Evolutionary conservation across 2,888 invertebrate species (phyloP).

Genomic region (Tetrapedia diversipes): DNA sequence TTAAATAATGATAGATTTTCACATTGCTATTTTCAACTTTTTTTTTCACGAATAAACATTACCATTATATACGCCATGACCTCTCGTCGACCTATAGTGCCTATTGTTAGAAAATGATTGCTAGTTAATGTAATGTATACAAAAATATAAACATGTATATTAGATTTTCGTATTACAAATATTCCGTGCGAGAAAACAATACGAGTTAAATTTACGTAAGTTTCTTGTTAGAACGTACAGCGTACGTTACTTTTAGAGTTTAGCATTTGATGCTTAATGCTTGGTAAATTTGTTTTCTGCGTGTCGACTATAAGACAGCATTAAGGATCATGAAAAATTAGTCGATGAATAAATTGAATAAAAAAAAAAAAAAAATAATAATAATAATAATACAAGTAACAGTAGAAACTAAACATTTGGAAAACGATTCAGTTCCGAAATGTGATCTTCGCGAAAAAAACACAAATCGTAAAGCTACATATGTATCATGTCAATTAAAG

Average conservation of each 20-base stretch:
- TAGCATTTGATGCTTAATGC: slow-evolving; percentile 58
- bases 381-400: not conserved
- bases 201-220: slow-evolving; percentile 41
- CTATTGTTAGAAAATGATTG: slow-evolving; percentile 66
- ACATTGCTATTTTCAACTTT: slow-evolving; percentile 30
- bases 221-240: slow-evolving; percentile 55
- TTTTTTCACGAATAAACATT: slow-evolving; percentile 42
- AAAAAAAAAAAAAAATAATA: no score
- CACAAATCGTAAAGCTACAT: slow-evolving; percentile 61
- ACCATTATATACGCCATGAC: slow-evolving; percentile 63
- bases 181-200: slow-evolving; percentile 45
- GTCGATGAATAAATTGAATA: not conserved
- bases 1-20: slow-evolving; percentile 48
- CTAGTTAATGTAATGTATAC: slow-evolving; percentile 52
- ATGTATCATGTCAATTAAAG: slow-evolving; percentile 70
- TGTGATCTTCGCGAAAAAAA: slow-evolving; percentile 58
- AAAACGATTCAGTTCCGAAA: slow-evolving; percentile 42
- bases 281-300: slow-evolving; percentile 47
- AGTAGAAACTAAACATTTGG: slow-evolving; percentile 17
- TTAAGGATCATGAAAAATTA: slow-evolving; percentile 18
- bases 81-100: slow-evolving; percentile 72
- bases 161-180: slow-evolving; percentile 59
- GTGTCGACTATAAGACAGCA: slow-evolving; percentile 42
- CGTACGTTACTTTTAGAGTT: slow-evolving; percentile 56
- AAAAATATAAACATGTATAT: slow-evolving; percentile 47